Base-by-base conservation (phyloP, 2,797 vertebrate species). In the Lepilemur septentrionalis region DNA sequence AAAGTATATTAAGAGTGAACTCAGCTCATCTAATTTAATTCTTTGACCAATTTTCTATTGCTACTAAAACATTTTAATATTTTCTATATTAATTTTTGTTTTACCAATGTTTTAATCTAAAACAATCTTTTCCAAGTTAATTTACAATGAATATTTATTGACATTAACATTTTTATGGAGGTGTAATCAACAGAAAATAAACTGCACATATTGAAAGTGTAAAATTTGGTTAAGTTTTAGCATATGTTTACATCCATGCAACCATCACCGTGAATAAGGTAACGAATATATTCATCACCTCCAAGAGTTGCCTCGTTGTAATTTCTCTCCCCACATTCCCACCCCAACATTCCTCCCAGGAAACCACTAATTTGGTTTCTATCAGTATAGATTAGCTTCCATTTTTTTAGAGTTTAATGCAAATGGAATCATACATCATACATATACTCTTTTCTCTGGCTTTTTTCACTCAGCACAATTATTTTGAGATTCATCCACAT, bases 81-180 rank as follows among this genome's bases (percentile, higher is more conserved):
- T 72, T 92, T 83, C 43, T 61, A 7, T 55, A 70, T 69, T 69
- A 75, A 59, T 84, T 92, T 93, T 75, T 59, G 76, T 92, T 93
- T 89, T 70, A 80, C 38, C 83, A 20, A 75, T 67, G 50, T 80
- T 94, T 92, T 81, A 73, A 76, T 85, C 67, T 76, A 43, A 91
- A 89, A 73, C 13, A 73, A 63, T 59, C 12, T 57, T 75, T 93
- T 57, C 50, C 52, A 35, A 81, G 18, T 81, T 92, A 43, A 86
- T 81, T 94, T 86, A 57, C 7, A 79, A 67, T 93, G 48, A 95
- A 75, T 92, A 90, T 80, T 85, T 59, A 78, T 57, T 9, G 88
- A 28, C 41, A 59, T 87, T 43, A 83, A 65, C 67, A 55, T 57
- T 94, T 89, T 81, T 63, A 32, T 76, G 70, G 25, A 70, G 4